Conservation (phyloP, 2,888 invertebrate species). For the Microchrysa polita region DNA sequence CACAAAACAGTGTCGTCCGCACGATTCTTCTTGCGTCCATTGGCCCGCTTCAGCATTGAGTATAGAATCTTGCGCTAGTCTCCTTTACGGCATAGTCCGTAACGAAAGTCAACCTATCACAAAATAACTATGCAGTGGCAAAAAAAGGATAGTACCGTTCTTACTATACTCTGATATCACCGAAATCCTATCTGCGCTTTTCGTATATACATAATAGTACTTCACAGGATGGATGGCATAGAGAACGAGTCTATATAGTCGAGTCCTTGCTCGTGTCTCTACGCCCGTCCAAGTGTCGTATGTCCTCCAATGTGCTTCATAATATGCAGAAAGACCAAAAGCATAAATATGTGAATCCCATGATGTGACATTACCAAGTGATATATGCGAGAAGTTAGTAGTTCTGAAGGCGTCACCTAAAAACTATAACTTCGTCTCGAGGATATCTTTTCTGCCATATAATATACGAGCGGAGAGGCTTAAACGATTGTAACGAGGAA, state of each 20-base stretch:
- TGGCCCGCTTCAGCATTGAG: slow-evolving; percentile 5
- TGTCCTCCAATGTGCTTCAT: slow-evolving; percentile 42
- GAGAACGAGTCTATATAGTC: neutral
- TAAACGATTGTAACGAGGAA: neutral
- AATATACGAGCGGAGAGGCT: slow-evolving; percentile 37
- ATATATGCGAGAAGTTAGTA: slow-evolving; percentile 54
- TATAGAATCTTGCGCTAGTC: slow-evolving; percentile 2
- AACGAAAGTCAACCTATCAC: slow-evolving; percentile 32
- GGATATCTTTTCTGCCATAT: slow-evolving; percentile 45
- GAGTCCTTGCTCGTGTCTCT: neutral
- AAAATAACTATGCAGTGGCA: slow-evolving; percentile 32
- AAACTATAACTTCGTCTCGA: slow-evolving; percentile 51
- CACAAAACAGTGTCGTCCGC: neutral
- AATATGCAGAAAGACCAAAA: slow-evolving; percentile 47
- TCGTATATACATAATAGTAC: too few species aligned
- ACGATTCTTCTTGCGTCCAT: neutral
- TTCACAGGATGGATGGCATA: neutral
- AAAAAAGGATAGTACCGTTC: slow-evolving; percentile 19
- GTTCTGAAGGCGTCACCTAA: slow-evolving; percentile 54
- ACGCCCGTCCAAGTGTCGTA: neutral
- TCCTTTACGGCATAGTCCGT: neutral
- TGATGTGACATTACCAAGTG: slow-evolving; percentile 52
- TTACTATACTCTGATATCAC: slow-evolving; percentile 8
- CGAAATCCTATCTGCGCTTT: slow-evolving; percentile 16
- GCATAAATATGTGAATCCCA: slow-evolving; percentile 51